Conservation (phyloP, 2,888 invertebrate genomes). For the Thyatira batis region DNA sequence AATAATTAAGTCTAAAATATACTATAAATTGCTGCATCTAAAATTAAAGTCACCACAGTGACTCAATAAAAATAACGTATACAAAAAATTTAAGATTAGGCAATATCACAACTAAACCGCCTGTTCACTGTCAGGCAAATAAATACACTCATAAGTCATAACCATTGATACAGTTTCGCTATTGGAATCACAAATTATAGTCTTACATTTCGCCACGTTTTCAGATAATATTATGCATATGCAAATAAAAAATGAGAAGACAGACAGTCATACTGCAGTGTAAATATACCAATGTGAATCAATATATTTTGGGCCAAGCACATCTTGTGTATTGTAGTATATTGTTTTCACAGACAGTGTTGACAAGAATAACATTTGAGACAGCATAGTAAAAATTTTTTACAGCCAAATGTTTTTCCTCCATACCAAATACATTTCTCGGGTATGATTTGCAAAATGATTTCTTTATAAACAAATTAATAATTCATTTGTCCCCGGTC, state of each 20-base stretch:
- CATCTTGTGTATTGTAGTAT: background rate
- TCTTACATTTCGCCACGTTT: conserved; percentile 13
- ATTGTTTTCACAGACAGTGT: background rate
- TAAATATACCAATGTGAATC: background rate
- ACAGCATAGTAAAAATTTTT: conserved; percentile 25
- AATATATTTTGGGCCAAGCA: background rate
- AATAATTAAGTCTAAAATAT: conserved; percentile 50
- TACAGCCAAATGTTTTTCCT: conserved; percentile 8
- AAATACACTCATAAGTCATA: conserved; percentile 44
- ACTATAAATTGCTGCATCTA: conserved; percentile 64
- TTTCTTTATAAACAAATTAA: conserved; percentile 9
- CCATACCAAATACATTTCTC: too few species aligned
- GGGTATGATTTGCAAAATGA: conserved; percentile 17
- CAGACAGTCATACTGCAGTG: conserved; percentile 4
- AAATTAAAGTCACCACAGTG: conserved; percentile 72
- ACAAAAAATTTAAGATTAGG: conserved; percentile 76
- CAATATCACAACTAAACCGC: conserved; percentile 81
- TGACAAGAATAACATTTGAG: background rate
- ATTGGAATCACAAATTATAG: conserved; percentile 20
- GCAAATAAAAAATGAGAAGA: background rate
- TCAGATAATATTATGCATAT: background rate
- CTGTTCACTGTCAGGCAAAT: conserved; percentile 61
- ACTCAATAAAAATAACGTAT: conserved; percentile 79
- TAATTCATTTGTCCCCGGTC: conserved; percentile 22
- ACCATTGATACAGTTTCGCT: conserved; percentile 2